A percentile compares a stretch with the other conserved stretches of the same genome.
phyloP scores from a whole-genome alignment of 92 coral and sea anemone genomes.

The Epizoanthus ramosus region DNA sequence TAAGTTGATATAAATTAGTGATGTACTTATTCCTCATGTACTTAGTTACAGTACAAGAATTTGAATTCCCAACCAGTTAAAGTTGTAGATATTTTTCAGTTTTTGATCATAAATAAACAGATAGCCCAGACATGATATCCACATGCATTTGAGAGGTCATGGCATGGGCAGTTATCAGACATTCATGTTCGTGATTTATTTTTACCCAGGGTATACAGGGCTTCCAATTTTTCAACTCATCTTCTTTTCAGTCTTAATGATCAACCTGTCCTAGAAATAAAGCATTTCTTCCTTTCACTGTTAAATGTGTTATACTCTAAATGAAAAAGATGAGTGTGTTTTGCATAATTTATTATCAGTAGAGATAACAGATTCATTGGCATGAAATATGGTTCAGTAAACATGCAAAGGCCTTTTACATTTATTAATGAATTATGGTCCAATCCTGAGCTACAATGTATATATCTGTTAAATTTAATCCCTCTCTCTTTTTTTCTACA shows the following conservation, averaged over 20 bases:
- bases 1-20: not conserved
- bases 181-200: too few species aligned
- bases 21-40: too few species aligned
- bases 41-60: too few species aligned
- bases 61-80: not conserved
- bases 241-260: not conserved
- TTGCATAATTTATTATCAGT: conserved; percentile 15
- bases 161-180: not conserved
- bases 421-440: not conserved
- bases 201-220: not conserved
- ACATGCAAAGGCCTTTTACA: not conserved
- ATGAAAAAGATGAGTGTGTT: not conserved
- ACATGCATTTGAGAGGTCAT: not conserved
- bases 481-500: conserved; percentile 15
- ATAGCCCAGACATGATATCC: not conserved
- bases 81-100: not conserved
- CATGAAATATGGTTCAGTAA: conserved; percentile 19
- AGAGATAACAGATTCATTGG: conserved; percentile 12
- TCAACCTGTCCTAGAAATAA: not conserved
- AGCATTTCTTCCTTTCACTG: not conserved
- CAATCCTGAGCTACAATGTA: conserved; percentile 16
- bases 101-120: conserved; percentile 1
- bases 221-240: not conserved
- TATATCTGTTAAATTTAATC: conserved; percentile 37
- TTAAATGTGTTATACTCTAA: not conserved